These are phyloP conservation scores for Orius insidiosus DNA, from an alignment of 1,140 invertebrate species.

Conservation along the genomic window DNA sequence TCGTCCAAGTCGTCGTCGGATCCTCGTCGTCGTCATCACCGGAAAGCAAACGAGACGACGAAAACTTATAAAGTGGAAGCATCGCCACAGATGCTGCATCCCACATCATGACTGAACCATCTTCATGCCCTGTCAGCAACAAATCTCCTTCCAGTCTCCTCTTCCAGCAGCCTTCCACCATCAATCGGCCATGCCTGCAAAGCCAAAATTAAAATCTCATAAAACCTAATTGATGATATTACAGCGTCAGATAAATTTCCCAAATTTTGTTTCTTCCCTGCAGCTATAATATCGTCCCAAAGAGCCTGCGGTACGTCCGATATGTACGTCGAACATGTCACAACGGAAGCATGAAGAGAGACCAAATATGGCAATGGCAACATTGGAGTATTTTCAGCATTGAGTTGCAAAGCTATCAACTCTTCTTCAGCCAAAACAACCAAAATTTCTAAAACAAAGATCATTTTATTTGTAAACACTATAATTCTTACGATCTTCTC, in stretches of 20 bases:
- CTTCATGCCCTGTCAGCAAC: constrained; percentile 84
- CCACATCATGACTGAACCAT: constrained; percentile 90
- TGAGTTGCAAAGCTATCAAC: constrained; percentile 75
- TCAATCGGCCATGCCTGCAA: constrained; percentile 49
- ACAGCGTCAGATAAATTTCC: constrained; percentile 46
- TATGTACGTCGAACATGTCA: constrained; percentile 53
- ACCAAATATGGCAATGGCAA: constrained; percentile 79
- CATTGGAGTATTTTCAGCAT: constrained; percentile 61
- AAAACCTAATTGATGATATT: too few species aligned
- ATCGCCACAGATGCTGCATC: constrained; percentile 66
- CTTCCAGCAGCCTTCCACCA: constrained; percentile 33
- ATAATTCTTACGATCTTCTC: constrained; percentile 18
- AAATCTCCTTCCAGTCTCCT: constrained; percentile 43
- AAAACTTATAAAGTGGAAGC: constrained; percentile 70
- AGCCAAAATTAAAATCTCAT: neutral
- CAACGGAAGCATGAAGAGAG: constrained; percentile 82
- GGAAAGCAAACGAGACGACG: constrained; percentile 64
- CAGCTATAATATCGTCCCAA: constrained; percentile 49
- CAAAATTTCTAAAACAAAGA: constrained; percentile 39
- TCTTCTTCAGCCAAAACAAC: constrained; percentile 87
- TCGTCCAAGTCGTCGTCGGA: constrained; percentile 58
- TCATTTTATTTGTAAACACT: too few species aligned
- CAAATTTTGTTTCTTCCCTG: constrained; percentile 53
- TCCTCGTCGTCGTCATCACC: constrained; percentile 34
- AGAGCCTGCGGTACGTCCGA: constrained; percentile 50